Base-by-base conservation (phyloP, 2,888 invertebrate genomes). In the Sarcophaga subvicina region DNA sequence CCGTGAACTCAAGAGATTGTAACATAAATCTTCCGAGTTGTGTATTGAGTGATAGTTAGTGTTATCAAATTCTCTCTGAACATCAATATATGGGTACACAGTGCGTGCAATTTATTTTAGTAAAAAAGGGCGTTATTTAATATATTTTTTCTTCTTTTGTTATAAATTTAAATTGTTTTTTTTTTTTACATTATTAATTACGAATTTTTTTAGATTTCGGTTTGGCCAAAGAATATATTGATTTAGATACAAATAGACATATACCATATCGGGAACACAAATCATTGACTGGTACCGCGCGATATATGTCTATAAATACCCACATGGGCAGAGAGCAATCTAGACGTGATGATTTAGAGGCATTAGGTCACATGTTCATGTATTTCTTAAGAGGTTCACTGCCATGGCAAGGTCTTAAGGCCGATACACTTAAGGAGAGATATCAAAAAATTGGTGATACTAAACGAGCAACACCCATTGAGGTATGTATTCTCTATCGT, bases 211-310 rank as follows among this genome's bases (percentile, higher is more conserved):
- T 94, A 96, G 99, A 99, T 96, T 99, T 99, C 96, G 99, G 99
- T 95, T 96, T 99, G 96, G 99, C 99, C 95, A 99, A 99, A 96
- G 99, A 99, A 96, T 99, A 99, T 95, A 99, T 99, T 95, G 99
- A 99, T 95, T 97, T 99, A 95, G 99, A 99, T 96, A 98, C 98
- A 94, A 98, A 98, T 95, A 98, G 99, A 95, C 99, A 99, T 95
- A 99, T 99, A 95, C 99, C 99, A 92, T 99, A 99, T 95, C 97
- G 99, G 96, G 99, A 99, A 96, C 99, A 99, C 96, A 99, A 99
- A 95, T 99, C 99, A 93, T 96, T 99, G 93, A 99, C 99, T 89
- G 99, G 99, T 91, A 99, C 99, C 90, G 99, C 99, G 91, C 96
- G 99, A 95, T 99, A 99, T 95, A 99, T 99, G 99, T 99, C 99